A percentile compares a stretch with the other conserved stretches of the same genome.
These are phyloP conservation scores for Cydia fagiglandana DNA, from an alignment of 1,140 invertebrate genomes.

Conservation along the genomic window DNA sequence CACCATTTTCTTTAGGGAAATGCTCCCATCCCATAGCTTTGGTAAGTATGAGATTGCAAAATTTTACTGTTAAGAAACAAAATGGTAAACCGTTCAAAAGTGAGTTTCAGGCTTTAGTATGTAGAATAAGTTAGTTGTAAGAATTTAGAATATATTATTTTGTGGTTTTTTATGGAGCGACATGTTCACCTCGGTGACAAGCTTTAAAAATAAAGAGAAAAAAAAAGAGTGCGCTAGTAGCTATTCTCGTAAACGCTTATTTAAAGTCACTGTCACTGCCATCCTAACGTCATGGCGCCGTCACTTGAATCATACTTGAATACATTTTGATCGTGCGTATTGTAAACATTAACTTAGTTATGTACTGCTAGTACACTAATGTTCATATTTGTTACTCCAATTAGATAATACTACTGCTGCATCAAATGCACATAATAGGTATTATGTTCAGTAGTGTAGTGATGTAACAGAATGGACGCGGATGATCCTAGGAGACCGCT, in stretches of 20 bases:
- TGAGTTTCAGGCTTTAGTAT: no score
- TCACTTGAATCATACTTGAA: constrained; percentile 5
- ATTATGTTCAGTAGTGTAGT: neutral
- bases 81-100: no score
- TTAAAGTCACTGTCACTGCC: constrained; percentile 5
- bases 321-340: neutral
- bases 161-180: no score
- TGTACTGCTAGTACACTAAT: neutral
- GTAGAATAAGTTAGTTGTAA: no score
- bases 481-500: constrained; percentile 59
- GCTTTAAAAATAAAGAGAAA: no score
- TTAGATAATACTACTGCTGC: constrained; percentile 31
- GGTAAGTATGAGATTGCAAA: no score
- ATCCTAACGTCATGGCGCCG: constrained; percentile 16
- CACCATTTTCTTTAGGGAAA: no score
- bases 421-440: constrained; percentile 16
- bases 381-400: constrained; percentile 19
- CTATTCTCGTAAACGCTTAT: neutral
- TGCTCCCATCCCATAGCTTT: no score
- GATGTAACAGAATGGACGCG: constrained; percentile 48
- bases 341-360: constrained; percentile 22
- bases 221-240: neutral
- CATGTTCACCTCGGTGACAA: no score
- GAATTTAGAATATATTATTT: no score
- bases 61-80: no score